phyloP scores from a whole-genome alignment of 1,140 invertebrate genomes.

The Bombus sylvicola region DNA sequence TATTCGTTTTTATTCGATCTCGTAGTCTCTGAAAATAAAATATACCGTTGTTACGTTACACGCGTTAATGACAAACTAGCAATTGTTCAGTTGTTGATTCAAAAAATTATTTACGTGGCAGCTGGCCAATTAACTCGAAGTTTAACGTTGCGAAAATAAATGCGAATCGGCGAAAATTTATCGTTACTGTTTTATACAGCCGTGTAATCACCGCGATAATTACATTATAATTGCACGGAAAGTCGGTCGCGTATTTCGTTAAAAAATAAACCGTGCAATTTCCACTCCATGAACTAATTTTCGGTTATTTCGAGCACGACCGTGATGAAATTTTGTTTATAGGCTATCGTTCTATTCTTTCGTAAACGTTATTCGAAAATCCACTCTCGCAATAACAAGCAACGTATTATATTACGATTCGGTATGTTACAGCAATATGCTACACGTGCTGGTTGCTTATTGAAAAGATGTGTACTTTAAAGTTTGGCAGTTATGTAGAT shows the following conservation, averaged over 20 bases:
- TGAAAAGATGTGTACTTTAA: background rate
- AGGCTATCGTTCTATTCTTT: background rate
- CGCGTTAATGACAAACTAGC: background rate
- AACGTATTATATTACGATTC: background rate
- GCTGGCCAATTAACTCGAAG: conserved; percentile 29
- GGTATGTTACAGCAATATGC: background rate
- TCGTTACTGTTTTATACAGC: conserved; percentile 35
- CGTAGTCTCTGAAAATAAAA: background rate
- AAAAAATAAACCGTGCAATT: conserved; percentile 15
- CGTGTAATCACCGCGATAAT: conserved; percentile 38
- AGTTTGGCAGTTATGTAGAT: background rate
- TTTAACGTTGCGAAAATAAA: conserved; percentile 39
- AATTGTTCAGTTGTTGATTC: background rate
- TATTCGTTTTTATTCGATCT: background rate
- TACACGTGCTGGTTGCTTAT: background rate
- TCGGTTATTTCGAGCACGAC: background rate
- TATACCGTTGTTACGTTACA: background rate
- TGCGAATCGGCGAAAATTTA: conserved; percentile 43
- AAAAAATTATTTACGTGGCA: conserved; percentile 24
- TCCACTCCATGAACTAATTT: conserved; percentile 8
- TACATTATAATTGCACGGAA: conserved; percentile 44
- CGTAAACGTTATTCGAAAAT: background rate
- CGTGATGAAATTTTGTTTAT: conserved; percentile 3
- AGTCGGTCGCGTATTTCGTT: background rate
- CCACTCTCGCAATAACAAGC: too few relatives aligned